Percentiles rank a stretch among this genome's conserved stretches.
These are phyloP conservation scores for Dasyprocta punctata DNA, from an alignment of 2,113 vertebrate species.

Conservation along the genomic window DNA sequence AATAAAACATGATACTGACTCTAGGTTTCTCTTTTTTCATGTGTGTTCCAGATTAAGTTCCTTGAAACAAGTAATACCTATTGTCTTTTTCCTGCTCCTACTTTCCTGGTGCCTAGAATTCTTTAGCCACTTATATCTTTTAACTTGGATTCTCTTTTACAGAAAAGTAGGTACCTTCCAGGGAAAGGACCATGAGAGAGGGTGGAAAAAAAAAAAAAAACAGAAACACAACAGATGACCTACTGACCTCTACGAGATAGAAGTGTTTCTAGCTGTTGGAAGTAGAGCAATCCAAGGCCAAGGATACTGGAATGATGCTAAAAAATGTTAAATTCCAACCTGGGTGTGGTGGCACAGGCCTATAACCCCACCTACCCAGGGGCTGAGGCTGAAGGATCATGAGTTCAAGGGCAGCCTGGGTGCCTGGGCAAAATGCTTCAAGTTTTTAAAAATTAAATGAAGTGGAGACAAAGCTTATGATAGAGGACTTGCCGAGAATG, in stretches of 20 bases:
- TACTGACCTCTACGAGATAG: background rate
- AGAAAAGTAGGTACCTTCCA: background rate
- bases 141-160: background rate
- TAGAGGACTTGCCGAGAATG: background rate
- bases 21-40: background rate
- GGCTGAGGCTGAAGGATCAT: background rate
- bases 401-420: background rate
- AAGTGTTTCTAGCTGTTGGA: background rate
- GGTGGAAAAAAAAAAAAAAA: background rate
- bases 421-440: background rate
- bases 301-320: background rate
- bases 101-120: background rate
- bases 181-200: background rate
- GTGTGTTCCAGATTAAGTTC: background rate
- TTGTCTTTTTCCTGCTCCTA: background rate
- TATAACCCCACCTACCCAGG: background rate
- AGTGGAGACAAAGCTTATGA: background rate
- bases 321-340: background rate
- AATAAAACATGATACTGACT: background rate
- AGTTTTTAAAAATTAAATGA: background rate
- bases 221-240: background rate
- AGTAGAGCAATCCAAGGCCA: background rate
- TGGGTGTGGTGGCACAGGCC: background rate
- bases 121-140: slow-evolving; percentile 15
- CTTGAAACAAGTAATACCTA: background rate